phyloP scores from a whole-genome alignment of 2,113 vertebrate genomes.

The Oncorhynchus gorbuscha region DNA sequence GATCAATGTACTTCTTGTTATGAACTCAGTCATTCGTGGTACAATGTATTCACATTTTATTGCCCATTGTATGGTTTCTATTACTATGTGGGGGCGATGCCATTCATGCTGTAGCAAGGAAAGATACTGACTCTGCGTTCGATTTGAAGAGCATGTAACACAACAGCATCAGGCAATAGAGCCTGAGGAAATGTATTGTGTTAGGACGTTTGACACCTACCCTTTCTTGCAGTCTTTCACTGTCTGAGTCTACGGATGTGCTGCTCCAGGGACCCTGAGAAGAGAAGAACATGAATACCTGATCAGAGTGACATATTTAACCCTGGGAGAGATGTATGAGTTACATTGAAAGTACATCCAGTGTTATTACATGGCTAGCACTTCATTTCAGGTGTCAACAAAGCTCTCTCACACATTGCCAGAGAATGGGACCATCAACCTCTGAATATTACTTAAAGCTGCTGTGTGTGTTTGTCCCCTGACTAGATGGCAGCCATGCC shows the following conservation, averaged over 20 bases:
- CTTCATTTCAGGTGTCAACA: too few species aligned
- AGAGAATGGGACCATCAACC: too few species aligned
- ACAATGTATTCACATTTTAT: neutral
- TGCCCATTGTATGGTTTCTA: neutral
- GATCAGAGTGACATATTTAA: neutral
- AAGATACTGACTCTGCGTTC: too few species aligned
- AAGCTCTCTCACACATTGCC: too few species aligned
- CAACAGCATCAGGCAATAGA: too few species aligned
- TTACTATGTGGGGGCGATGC: too few species aligned
- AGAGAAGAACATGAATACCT: conserved; percentile 1
- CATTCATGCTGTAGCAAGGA: too few species aligned
- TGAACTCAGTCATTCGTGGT: neutral
- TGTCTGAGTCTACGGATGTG: conserved; percentile 68
- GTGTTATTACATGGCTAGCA: neutral
- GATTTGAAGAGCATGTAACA: too few species aligned
- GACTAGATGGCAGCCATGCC: conserved; percentile 60
- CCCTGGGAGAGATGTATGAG: neutral
- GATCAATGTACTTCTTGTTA: neutral
- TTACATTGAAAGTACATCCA: too few species aligned
- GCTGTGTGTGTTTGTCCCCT: conserved; percentile 33
- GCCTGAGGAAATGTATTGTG: too few species aligned
- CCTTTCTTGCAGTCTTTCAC: conserved; percentile 71
- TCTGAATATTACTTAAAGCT: conserved; percentile 1
- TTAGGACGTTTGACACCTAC: conserved; percentile 45
- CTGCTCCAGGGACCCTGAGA: conserved; percentile 64